phyloP scores from a whole-genome alignment of 53 echinoderm and acorn worm genomes.

The Echinometra lucunter region DNA sequence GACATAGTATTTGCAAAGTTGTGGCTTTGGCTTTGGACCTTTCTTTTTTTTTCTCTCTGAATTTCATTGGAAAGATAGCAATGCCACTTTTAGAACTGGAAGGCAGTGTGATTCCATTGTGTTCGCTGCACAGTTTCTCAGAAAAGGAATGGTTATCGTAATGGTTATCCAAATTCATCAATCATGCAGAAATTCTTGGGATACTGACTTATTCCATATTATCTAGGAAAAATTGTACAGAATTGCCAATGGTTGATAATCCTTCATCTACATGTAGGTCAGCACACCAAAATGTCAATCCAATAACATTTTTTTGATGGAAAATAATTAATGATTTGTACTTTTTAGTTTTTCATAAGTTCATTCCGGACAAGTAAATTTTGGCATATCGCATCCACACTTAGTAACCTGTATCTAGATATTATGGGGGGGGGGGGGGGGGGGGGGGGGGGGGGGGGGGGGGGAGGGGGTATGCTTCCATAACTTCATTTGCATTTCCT shows the following conservation, averaged over 20 bases:
- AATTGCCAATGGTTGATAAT: not conserved
- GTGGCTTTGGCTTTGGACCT: not conserved
- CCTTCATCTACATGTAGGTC: no score
- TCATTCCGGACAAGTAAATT: no score
- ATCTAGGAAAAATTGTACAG: not conserved
- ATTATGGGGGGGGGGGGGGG: no score
- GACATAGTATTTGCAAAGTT: not conserved
- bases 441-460: no score
- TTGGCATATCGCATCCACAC: no score
- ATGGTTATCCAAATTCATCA: slow-evolving; percentile 4
- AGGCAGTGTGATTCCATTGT: not conserved
- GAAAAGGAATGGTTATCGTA: not conserved
- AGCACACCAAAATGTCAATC: no score
- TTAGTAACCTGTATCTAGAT: no score
- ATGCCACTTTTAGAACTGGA: slow-evolving; percentile 18
- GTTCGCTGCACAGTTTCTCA: not conserved
- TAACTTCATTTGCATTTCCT: no score
- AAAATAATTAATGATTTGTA: no score
- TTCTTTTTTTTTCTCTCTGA: not conserved
- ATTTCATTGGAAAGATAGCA: slow-evolving; percentile 19
- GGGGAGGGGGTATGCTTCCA: no score
- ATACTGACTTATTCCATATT: not conserved
- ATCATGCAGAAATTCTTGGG: not conserved
- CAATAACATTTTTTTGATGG: no score
- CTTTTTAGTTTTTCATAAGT: no score